Percentiles rank a stretch among this genome's conserved stretches.
phyloP scores from a whole-genome alignment of 2,888 invertebrate species.

The Ophion ellenae region DNA sequence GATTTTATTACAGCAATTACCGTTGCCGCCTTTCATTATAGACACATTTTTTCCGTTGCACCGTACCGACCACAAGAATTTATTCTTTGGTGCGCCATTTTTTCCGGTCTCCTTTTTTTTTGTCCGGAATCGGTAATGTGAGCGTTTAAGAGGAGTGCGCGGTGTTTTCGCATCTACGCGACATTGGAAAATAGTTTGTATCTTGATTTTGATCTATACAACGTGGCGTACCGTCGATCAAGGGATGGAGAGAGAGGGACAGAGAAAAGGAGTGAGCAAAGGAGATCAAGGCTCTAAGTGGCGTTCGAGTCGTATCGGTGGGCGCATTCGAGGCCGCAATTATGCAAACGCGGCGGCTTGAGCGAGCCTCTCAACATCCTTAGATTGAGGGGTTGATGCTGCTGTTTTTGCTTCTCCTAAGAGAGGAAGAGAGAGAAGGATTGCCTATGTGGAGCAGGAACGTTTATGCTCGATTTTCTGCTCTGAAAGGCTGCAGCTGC shows the following conservation, averaged over 20 bases:
- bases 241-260: background rate
- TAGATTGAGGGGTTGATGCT: constrained; percentile 79
- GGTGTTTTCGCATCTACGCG: constrained; percentile 12
- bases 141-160: constrained; percentile 29
- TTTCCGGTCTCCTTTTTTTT: constrained; percentile 4
- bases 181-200: constrained; percentile 44
- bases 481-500: constrained; percentile 56
- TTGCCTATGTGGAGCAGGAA: constrained; percentile 5
- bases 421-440: constrained; percentile 15
- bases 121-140: constrained; percentile 18
- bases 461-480: constrained; percentile 39
- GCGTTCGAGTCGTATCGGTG: constrained; percentile 58
- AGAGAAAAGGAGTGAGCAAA: constrained; percentile 24
- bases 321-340: constrained; percentile 72
- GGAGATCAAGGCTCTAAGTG: constrained; percentile 62
- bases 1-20: constrained; percentile 44
- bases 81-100: constrained; percentile 8
- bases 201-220: constrained; percentile 25
- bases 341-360: constrained; percentile 78
- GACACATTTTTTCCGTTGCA: constrained; percentile 23
- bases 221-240: constrained; percentile 25
- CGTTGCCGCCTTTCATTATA: constrained; percentile 40
- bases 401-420: constrained; percentile 75
- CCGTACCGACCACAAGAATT: constrained; percentile 26
- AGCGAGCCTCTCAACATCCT: constrained; percentile 70